A percentile compares a stretch with the other conserved stretches of the same genome.
phyloP scores from a whole-genome alignment of 2,888 invertebrate species.

The Artemia sinica region DNA sequence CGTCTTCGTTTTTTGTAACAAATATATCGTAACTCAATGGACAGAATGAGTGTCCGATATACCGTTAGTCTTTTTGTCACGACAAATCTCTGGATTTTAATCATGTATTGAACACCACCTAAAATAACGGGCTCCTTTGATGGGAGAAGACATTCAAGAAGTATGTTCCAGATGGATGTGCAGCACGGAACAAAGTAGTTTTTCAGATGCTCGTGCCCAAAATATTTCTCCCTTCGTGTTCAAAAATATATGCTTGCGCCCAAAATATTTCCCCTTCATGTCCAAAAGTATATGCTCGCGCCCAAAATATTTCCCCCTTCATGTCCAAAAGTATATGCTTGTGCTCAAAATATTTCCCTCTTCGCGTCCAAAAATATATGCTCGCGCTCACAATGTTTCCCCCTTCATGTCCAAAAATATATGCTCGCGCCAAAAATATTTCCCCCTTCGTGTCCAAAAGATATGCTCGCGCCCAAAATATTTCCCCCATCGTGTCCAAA shows the following conservation, averaged over 20 bases:
- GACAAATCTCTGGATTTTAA: too few relatives aligned
- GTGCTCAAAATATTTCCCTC: neutral
- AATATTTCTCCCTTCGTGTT: neutral
- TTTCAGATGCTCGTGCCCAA: slow-evolving; percentile 14
- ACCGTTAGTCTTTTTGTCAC: too few relatives aligned
- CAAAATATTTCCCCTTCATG: slow-evolving; percentile 4
- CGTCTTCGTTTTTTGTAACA: too few relatives aligned
- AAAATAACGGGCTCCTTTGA: too few relatives aligned
- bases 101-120: too few relatives aligned
- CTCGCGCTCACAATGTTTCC: slow-evolving; percentile 5
- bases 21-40: too few relatives aligned
- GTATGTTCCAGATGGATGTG: too few relatives aligned
- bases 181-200: too few relatives aligned
- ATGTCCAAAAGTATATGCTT: neutral
- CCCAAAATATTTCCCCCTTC: neutral
- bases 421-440: slow-evolving; percentile 13
- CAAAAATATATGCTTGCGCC: neutral
- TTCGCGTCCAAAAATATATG: neutral
- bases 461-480: slow-evolving; percentile 12
- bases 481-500: neutral
- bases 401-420: neutral
- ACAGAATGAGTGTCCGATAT: too few relatives aligned
- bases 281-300: neutral
- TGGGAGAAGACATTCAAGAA: too few relatives aligned
- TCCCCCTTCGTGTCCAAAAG: neutral